Conservation (phyloP, 2,113 vertebrate genomes). For the Silurus meridionalis region DNA sequence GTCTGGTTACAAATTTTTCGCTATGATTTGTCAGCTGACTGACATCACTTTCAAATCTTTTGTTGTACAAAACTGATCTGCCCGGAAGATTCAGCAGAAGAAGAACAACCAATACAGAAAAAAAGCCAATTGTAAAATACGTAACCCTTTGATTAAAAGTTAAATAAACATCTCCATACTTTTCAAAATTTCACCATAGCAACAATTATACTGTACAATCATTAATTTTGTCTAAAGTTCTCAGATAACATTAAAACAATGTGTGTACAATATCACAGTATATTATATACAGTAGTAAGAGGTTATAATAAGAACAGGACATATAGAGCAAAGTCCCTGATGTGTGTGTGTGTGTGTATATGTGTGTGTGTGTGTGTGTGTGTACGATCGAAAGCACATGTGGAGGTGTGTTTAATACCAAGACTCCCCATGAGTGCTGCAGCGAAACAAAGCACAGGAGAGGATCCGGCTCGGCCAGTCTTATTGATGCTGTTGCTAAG, state of each 20-base stretch:
- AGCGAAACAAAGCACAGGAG: constrained; percentile 24
- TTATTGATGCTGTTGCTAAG: constrained; percentile 52
- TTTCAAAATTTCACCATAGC: background rate
- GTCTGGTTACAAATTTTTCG: background rate
- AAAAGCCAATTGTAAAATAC: no score
- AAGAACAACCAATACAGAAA: no score
- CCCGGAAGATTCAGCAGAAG: no score
- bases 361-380: background rate
- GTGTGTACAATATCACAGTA: background rate
- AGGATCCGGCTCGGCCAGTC: constrained; percentile 6
- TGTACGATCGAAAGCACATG: background rate
- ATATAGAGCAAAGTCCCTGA: background rate
- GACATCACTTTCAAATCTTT: no score
- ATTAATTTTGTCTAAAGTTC: background rate
- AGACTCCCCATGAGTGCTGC: background rate
- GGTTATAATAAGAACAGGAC: background rate
- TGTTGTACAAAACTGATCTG: no score
- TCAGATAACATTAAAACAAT: background rate
- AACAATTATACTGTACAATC: background rate
- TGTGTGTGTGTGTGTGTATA: background rate
- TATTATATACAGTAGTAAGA: background rate
- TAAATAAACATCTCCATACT: background rate
- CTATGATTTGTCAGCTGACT: no score
- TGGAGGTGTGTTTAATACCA: constrained; percentile 23
- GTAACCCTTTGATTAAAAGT: no score